phyloP scores from a whole-genome alignment of 1,140 invertebrate species.

The Magallana angulata region DNA sequence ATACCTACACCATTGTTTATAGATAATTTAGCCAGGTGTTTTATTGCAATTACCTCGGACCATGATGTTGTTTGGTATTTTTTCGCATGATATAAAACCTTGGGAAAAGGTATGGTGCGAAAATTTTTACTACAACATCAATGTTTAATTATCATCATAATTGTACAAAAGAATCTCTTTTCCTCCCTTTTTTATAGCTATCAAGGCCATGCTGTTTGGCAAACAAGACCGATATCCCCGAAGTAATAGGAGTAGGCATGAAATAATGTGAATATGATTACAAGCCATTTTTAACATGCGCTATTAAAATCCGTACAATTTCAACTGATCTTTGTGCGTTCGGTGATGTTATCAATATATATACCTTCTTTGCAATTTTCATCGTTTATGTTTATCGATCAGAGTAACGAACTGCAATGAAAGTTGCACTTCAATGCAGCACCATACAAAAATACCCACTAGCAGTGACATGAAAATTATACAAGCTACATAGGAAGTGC shows the following conservation, averaged over 20 bases:
- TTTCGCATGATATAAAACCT: no score
- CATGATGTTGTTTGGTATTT: no score
- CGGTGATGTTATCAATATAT: neutral
- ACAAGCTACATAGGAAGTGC: no score
- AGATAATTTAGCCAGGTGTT: neutral
- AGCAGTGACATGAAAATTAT: no score
- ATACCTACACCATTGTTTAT: neutral
- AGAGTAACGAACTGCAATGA: neutral
- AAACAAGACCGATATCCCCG: neutral
- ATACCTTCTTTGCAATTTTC: slow-evolving; percentile 16
- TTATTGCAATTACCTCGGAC: no score
- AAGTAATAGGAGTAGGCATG: neutral
- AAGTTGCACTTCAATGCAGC: neutral
- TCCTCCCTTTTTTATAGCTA: neutral
- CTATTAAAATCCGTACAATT: neutral
- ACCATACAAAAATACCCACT: neutral
- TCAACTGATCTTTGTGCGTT: neutral
- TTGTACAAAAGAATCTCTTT: neutral
- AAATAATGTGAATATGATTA: slow-evolving; percentile 30
- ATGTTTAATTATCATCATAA: neutral
- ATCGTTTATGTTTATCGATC: slow-evolving; percentile 9
- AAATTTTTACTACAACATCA: no score
- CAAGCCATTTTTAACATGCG: slow-evolving; percentile 20
- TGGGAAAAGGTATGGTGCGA: no score
- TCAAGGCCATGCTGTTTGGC: neutral